A percentile compares a stretch with the other conserved stretches of the same genome.
Conservation (phyloP, 1,140 invertebrate species). For the Neodiprion lecontei region DNA sequence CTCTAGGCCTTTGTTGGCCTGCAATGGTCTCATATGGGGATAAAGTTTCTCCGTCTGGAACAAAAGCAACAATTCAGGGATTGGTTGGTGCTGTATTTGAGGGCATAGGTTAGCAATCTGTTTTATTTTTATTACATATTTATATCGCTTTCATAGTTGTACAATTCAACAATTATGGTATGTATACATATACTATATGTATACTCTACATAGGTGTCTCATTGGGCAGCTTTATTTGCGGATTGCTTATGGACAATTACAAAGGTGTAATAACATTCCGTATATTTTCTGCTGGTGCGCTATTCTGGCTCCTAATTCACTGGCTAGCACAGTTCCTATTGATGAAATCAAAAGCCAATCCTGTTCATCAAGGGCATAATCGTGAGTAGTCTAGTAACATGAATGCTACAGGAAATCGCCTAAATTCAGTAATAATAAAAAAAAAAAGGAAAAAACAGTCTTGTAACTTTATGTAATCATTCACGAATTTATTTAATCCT, state of each 20-base stretch:
- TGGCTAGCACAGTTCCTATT: slow-evolving; percentile 64
- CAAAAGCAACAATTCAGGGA: slow-evolving; percentile 85
- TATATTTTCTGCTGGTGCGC: slow-evolving; percentile 72
- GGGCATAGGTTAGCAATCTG: slow-evolving; percentile 70
- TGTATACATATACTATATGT: not conserved
- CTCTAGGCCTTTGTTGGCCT: slow-evolving; percentile 88
- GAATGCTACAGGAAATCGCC: not conserved
- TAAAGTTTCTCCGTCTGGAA: slow-evolving; percentile 83
- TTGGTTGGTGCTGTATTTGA: slow-evolving; percentile 86
- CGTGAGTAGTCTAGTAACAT: slow-evolving; percentile 53
- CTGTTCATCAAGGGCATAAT: slow-evolving; percentile 51
- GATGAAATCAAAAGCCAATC: slow-evolving; percentile 49
- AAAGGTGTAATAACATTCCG: slow-evolving; percentile 72
- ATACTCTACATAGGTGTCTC: slow-evolving; percentile 66
- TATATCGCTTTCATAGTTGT: not conserved
- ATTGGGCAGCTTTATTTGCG: slow-evolving; percentile 77
- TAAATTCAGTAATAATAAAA: not conserved
- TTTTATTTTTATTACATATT: slow-evolving; percentile 3
- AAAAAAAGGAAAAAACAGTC: not conserved
- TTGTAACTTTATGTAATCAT: slow-evolving; percentile 13
- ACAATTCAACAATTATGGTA: slow-evolving; percentile 7
- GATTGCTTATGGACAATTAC: slow-evolving; percentile 67
- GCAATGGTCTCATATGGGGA: slow-evolving; percentile 90
- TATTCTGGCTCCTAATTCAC: slow-evolving; percentile 71
- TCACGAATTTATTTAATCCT: slow-evolving; percentile 9